Evolutionary conservation across 1,140 invertebrate species (phyloP), one percentile per base, ranked within the genome.

Genomic region (Drosophila bocki): DNA sequence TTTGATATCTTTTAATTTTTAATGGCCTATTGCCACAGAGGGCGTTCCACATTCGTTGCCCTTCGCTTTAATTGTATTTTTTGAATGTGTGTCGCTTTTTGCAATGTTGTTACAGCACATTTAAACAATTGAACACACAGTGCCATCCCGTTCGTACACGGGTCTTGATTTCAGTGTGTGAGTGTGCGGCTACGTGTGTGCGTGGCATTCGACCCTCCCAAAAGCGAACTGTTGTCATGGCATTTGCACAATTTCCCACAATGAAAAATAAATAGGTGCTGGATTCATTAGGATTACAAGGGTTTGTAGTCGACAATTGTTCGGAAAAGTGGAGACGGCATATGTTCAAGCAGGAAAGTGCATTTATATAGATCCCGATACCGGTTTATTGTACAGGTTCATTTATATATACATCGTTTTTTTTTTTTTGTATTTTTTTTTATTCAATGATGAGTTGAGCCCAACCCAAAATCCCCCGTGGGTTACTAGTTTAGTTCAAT

Each of bases 241-340:
- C 84, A 87, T 90, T 88, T 87, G 84, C 80, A 78, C 84, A 87
- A 87, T 87, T 87, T 87, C 84, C 84, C 84, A 87, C 84, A 87
- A 84, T 87, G 84, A 88, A 87, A 87, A 87, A 87, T 87, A 87
- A 88, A 87, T 87, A 87, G 85, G 84, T 87, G 72, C 85, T 88
- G 84, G 84, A 88, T 87, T 87, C 84, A 87, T 87, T 87, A 87
- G 84, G 84, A 87, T 87, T 87, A 87, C 84, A 87, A 74, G 76
- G 79, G 80, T 50, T 59, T 59, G 69, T 57, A 71, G 69, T 59
- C 65, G 69, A 72, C 67, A 70, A 71, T 71, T 72, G 67, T 71
- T 56, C 26, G 53, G 45, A 70, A 41, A 72, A 59, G 47, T 42
- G 12, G 22, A 71, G 33, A 48, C 48, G 61, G 42, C 42, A 22